Evolutionary conservation across 2,113 vertebrate species (phyloP), one percentile per base, ranked within the genome.

Genomic region (Pagrus major): DNA sequence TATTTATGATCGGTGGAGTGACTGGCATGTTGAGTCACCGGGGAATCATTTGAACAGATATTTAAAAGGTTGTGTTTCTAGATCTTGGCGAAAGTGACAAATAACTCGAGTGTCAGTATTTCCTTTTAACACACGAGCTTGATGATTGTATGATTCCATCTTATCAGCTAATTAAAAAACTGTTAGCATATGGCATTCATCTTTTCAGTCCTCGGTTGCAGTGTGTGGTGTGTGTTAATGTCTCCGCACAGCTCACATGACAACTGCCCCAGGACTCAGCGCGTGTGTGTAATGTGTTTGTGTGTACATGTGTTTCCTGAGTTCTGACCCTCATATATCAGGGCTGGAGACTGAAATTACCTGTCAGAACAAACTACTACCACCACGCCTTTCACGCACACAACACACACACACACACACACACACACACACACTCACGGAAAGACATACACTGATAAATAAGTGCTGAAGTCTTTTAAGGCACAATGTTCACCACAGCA

Each of bases 381-480:
- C 76, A 64, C 79, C 75, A 64, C 78, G 3, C 51, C 71, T 71
- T 51, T 52, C 58, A 64, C 60, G 60, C 33, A 35, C 46, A 52
- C 44, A 23, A 65, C 27, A 64, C 12, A 33, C 64, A 47, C 39
- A 64, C 44, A 76, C 56, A 68, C 73, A 31, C 55, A 27, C 44
- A 56, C 21, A n/a, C 49, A 71, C 49, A 46, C 51, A 42, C 74
- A 64, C 76, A 54, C 61, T 44, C 60, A 51, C 70, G 15, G 63
- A 61, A 58, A 80, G 49, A 60, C 56, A 52, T 59, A 69, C 80
- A 64, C 58, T 76, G 76, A 90, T 88, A 87, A 89, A 89, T 86
- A 92, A 86, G 86, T 88, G 84, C 85, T 88, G 52, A 88, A 87
- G 86, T 91, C 80, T 90, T 86, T 87, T 86, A 85, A 87, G 78